These are phyloP conservation scores for Pelecanoides urinatrix DNA, from an alignment of 2,113 vertebrate genomes.

Conservation along the genomic window DNA sequence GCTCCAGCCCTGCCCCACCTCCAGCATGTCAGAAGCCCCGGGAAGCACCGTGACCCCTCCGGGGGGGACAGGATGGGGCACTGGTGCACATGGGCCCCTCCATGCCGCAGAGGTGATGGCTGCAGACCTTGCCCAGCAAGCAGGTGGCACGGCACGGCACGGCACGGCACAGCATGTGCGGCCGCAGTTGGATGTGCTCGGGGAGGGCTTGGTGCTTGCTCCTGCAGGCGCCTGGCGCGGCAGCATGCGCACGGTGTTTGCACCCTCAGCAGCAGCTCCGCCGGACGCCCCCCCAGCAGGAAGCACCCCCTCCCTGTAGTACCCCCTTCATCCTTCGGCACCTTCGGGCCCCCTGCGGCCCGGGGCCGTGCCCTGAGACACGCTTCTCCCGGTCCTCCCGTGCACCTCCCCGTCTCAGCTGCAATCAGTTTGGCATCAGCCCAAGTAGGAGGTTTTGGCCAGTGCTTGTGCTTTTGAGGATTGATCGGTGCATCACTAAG, in stretches of 20 bases:
- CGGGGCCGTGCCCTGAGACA: background rate
- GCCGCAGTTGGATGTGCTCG: fast-evolving
- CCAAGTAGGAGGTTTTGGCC: background rate
- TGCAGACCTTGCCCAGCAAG: background rate
- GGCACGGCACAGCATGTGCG: fast-evolving
- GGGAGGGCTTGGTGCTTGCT: background rate
- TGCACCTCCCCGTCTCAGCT: background rate
- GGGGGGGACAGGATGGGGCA: background rate
- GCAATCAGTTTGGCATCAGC: background rate
- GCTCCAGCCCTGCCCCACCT: background rate
- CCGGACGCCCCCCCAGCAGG: background rate
- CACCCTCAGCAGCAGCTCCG: background rate
- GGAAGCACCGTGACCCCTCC: background rate
- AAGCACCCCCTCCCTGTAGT: fast-evolving
- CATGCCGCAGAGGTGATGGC: background rate
- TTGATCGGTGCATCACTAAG: background rate
- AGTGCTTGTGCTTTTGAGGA: background rate
- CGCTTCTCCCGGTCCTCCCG: background rate
- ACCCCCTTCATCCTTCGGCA: too few species aligned
- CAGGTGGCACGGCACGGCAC: fast-evolving
- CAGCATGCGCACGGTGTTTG: fast-evolving
- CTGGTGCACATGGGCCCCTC: fast-evolving
- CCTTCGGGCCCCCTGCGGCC: too few species aligned
- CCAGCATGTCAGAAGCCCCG: background rate
- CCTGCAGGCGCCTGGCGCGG: background rate